Conservation (phyloP, 1,140 invertebrate species). For the Argopecten irradians region DNA sequence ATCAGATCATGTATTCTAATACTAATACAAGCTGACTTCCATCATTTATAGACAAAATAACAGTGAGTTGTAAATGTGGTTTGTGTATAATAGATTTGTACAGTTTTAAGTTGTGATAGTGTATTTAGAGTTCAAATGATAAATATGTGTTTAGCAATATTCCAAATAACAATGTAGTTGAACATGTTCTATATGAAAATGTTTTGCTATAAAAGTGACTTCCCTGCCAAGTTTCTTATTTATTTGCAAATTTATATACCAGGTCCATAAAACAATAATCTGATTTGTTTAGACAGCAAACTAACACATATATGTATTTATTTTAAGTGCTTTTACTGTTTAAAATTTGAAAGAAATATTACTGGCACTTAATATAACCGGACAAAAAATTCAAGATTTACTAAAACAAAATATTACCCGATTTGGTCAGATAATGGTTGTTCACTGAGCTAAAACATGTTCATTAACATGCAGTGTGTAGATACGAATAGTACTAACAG, state of each 20-base stretch:
- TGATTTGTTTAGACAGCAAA: background rate
- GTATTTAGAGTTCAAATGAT: background rate
- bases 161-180: background rate
- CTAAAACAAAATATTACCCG: too few relatives aligned
- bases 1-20: too few relatives aligned
- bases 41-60: background rate
- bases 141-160: background rate
- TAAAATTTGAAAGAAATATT: too few relatives aligned
- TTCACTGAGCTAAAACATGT: background rate
- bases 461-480: background rate
- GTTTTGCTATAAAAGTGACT: background rate
- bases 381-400: too few relatives aligned
- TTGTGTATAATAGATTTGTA: slow-evolving; percentile 2
- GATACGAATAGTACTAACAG: background rate
- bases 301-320: background rate
- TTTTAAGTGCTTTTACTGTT: too few relatives aligned
- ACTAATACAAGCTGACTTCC: background rate
- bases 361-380: too few relatives aligned
- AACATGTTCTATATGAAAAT: background rate
- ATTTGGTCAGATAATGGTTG: background rate
- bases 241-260: background rate
- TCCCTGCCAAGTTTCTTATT: background rate
- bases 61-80: background rate
- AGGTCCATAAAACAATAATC: background rate
- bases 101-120: slow-evolving; percentile 12